Evolutionary conservation across 2,113 vertebrate species (phyloP).

Genomic region (Hippocampus barbouri): DNA sequence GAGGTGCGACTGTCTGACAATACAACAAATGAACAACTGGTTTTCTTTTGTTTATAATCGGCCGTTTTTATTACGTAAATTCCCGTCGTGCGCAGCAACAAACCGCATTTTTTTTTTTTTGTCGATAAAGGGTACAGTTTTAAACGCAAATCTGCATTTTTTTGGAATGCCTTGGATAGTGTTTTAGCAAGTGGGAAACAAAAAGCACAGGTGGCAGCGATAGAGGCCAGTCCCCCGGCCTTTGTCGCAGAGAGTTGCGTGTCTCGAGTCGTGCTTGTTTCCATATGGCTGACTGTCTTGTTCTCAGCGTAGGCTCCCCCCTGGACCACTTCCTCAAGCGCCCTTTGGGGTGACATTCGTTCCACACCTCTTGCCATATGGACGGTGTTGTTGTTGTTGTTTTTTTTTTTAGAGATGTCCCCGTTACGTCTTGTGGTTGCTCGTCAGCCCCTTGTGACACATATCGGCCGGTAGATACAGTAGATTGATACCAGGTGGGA

Average conservation of each 20-base stretch:
- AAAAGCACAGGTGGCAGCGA: constrained; percentile 83
- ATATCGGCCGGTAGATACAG: constrained; percentile 44
- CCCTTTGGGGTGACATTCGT: constrained; percentile 68
- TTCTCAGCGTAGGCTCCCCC: constrained; percentile 73
- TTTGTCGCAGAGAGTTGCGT: constrained; percentile 82
- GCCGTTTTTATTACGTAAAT: no score
- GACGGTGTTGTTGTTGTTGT: constrained; percentile 56
- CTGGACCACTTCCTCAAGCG: constrained; percentile 65
- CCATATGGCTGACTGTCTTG: constrained; percentile 87
- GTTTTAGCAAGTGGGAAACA: no score
- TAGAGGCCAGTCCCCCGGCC: constrained; percentile 89
- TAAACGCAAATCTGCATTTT: no score
- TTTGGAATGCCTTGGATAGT: no score
- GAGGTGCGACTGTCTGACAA: no score
- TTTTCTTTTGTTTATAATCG: no score
- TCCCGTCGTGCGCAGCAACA: no score
- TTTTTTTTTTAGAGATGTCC: constrained; percentile 57
- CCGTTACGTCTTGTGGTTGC: constrained; percentile 36
- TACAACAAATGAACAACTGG: no score
- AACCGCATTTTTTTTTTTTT: no score
- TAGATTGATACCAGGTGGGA: constrained; percentile 59
- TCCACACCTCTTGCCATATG: constrained; percentile 58
- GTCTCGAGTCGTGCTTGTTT: constrained; percentile 84
- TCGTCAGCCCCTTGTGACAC: constrained; percentile 41
- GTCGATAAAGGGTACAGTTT: no score